phyloP scores from a whole-genome alignment of 2,113 vertebrate genomes.

The Thermophis baileyi region DNA sequence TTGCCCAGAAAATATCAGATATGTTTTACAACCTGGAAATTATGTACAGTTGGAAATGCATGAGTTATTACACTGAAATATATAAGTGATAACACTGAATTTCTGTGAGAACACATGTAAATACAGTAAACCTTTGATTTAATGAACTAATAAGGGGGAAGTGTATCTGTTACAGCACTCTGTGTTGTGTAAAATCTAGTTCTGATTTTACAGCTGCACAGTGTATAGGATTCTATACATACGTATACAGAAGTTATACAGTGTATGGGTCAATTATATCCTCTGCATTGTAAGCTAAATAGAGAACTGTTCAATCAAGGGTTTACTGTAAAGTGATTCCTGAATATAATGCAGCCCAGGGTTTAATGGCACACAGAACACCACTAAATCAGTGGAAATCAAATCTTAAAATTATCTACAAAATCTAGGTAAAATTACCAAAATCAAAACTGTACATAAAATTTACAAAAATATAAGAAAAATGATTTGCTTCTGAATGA shows the following conservation, averaged over 20 bases:
- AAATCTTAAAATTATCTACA: conserved; percentile 99
- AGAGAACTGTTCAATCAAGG: background rate
- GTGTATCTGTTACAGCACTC: background rate
- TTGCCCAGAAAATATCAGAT: conserved; percentile 71
- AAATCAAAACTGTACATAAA: conserved; percentile 96
- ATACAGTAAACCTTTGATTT: conserved; percentile 63
- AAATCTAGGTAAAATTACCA: conserved; percentile 44
- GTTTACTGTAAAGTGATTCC: conserved; percentile 35
- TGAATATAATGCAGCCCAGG: conserved; percentile 60
- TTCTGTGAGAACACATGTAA: conserved; percentile 51
- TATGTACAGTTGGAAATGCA: conserved; percentile 73
- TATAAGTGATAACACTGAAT: conserved; percentile 65
- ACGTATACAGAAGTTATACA: background rate
- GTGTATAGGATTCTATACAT: background rate
- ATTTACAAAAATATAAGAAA: conserved; percentile 84
- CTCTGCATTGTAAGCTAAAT: background rate
- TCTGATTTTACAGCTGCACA: background rate
- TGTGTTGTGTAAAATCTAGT: background rate
- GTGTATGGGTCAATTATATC: background rate
- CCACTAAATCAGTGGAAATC: conserved; percentile 86
- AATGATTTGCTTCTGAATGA: conserved; percentile 79
- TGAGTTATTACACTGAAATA: conserved; percentile 61
- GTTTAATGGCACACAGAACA: conserved; percentile 81
- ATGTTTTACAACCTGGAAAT: conserved; percentile 55
- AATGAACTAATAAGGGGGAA: background rate